Conservation (phyloP, 1,140 invertebrate species). For the Papilio polytes region DNA sequence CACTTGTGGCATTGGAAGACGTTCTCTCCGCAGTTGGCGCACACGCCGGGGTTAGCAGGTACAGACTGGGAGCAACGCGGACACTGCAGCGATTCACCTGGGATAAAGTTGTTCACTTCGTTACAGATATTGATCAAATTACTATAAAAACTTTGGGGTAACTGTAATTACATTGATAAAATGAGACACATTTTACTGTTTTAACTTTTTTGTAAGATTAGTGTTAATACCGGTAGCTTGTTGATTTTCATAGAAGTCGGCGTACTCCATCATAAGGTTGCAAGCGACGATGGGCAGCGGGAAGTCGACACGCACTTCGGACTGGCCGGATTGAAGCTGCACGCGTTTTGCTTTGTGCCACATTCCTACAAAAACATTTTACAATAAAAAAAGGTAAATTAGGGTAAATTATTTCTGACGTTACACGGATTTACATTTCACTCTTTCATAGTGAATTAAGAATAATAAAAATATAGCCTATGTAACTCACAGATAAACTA, state of each 20-base stretch:
- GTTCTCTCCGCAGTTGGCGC: slow-evolving; percentile 99
- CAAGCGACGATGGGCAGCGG: slow-evolving; percentile 98
- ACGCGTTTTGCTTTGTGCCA: slow-evolving; percentile 99
- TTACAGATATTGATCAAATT: too few species aligned
- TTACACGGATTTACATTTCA: too few species aligned
- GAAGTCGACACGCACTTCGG: slow-evolving; percentile 97
- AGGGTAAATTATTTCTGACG: too few species aligned
- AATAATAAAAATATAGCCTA: too few species aligned
- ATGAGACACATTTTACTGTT: too few species aligned
- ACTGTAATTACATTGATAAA: too few species aligned
- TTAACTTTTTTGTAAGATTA: too few species aligned
- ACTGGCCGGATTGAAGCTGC: slow-evolving; percentile 94
- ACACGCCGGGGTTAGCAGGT: slow-evolving; percentile 98
- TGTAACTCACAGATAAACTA: too few species aligned
- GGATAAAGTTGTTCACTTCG: too few species aligned
- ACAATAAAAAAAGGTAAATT: not conserved
- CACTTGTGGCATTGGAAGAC: slow-evolving; percentile 99
- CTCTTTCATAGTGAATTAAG: too few species aligned
- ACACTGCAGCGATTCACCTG: slow-evolving; percentile 96
- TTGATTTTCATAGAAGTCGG: slow-evolving; percentile 97
- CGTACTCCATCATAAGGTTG: slow-evolving; percentile 99
- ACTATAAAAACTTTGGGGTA: too few species aligned
- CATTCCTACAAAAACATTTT: slow-evolving; percentile 85
- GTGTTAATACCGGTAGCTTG: slow-evolving; percentile 84
- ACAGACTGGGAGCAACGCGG: slow-evolving; percentile 98